phyloP scores from a whole-genome alignment of 2,797 vertebrate genomes.

The Forpus xanthops region DNA sequence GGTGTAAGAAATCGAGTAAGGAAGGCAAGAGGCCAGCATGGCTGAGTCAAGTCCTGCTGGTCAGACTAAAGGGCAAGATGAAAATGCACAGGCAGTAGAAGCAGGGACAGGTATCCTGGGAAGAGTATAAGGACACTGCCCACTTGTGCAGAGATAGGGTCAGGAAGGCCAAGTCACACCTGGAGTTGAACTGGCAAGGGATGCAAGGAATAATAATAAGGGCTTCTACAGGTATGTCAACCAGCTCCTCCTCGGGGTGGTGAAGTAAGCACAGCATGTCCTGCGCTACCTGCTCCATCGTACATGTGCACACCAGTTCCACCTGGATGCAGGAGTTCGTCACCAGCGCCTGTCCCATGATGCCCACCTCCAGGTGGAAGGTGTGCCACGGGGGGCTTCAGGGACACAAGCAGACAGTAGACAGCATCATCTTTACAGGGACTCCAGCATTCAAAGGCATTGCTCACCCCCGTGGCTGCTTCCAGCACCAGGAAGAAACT shows the following conservation, averaged over 20 bases:
- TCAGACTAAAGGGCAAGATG: no score
- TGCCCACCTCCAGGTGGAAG: background rate
- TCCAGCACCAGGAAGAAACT: background rate
- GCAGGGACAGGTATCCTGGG: no score
- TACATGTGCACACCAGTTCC: background rate
- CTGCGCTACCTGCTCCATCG: background rate
- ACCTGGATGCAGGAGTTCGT: background rate
- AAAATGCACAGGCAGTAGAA: no score
- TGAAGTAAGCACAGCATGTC: background rate
- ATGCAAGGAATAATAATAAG: no score
- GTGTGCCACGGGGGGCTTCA: background rate
- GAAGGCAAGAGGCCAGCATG: no score
- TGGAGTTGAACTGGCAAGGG: no score
- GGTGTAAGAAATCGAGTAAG: no score
- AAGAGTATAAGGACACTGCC: no score
- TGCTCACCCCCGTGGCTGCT: background rate
- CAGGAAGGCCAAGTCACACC: no score
- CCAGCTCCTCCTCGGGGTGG: background rate
- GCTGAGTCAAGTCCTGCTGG: no score
- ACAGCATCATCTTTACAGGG: rapidly evolving
- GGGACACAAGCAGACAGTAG: background rate
- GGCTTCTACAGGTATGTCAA: no score
- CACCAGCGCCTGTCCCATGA: rapidly evolving
- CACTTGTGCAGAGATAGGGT: no score
- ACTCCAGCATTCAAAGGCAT: background rate